Conservation (phyloP, 2,888 invertebrate species). For the Dynastes grantii region DNA sequence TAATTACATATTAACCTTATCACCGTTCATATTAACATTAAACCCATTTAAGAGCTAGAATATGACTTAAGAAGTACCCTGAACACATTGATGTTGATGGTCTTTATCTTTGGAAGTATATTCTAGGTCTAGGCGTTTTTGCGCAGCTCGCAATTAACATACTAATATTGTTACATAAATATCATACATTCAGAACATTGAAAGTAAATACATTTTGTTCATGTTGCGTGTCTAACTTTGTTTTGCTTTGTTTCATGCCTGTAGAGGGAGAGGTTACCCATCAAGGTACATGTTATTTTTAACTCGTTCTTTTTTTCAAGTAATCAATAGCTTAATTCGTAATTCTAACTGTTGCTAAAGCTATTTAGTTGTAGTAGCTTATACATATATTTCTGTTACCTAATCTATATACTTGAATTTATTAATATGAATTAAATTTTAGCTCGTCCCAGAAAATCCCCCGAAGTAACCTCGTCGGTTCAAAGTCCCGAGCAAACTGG, state of each 20-base stretch:
- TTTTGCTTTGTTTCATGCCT: conserved; percentile 66
- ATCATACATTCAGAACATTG: conserved; percentile 19
- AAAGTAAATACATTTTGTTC: conserved; percentile 21
- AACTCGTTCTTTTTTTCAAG: conserved; percentile 43
- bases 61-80: background rate
- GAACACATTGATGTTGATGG: too few relatives aligned
- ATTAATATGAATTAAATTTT: conserved; percentile 45
- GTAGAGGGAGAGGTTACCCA: conserved; percentile 78
- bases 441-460: conserved; percentile 80
- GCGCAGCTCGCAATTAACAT: background rate
- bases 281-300: conserved; percentile 73
- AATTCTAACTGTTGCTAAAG: conserved; percentile 13
- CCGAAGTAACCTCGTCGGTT: conserved; percentile 71
- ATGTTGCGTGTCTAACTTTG: conserved; percentile 49
- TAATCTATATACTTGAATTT: too few relatives aligned
- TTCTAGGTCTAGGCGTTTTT: background rate
- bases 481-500: conserved; percentile 77
- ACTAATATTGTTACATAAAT: conserved; percentile 5
- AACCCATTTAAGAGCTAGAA: background rate
- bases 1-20: background rate
- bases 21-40: background rate
- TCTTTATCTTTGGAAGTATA: background rate
- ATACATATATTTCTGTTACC: background rate
- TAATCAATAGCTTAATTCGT: conserved; percentile 25
- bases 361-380: background rate